Conservation (phyloP, 2,888 invertebrate species). For the Eubasilissa splendida region DNA sequence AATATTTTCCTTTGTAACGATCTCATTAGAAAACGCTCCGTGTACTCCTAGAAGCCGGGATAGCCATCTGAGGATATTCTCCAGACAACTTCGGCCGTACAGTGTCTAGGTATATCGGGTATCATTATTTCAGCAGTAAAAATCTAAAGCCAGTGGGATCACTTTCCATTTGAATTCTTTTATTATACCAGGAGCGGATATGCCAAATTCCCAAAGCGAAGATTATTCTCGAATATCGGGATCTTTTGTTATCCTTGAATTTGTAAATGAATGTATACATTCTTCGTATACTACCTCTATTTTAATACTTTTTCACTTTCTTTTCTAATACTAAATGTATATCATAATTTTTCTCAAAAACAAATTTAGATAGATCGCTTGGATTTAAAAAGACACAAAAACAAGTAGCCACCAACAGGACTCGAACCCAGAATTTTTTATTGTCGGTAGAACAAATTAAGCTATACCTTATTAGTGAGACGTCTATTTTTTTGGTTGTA, state of each 20-base stretch:
- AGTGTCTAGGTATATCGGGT: neutral
- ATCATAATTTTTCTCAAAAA: no score
- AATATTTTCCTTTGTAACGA: constrained; percentile 35
- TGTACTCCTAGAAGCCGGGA: constrained; percentile 11
- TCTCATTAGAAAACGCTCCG: constrained; percentile 33
- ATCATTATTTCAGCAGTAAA: constrained; percentile 23
- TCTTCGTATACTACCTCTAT: no score
- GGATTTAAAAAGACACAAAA: no score
- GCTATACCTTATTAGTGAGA: no score
- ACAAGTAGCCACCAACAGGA: no score
- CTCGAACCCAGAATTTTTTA: no score
- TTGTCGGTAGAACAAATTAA: no score
- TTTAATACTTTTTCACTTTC: no score
- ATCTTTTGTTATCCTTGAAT: constrained; percentile 12
- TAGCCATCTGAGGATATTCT: constrained; percentile 1
- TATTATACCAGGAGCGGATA: constrained; percentile 11
- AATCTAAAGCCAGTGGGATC: constrained; percentile 28
- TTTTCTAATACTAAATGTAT: no score
- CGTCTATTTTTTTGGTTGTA: no score
- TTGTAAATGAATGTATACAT: neutral
- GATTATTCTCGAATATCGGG: neutral
- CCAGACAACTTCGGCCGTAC: neutral
- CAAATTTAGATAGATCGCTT: no score
- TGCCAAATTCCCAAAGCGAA: constrained; percentile 5
- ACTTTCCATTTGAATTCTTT: constrained; percentile 31